Conservation (phyloP, 2,888 invertebrate species). For the Lydus trimaculatus region DNA sequence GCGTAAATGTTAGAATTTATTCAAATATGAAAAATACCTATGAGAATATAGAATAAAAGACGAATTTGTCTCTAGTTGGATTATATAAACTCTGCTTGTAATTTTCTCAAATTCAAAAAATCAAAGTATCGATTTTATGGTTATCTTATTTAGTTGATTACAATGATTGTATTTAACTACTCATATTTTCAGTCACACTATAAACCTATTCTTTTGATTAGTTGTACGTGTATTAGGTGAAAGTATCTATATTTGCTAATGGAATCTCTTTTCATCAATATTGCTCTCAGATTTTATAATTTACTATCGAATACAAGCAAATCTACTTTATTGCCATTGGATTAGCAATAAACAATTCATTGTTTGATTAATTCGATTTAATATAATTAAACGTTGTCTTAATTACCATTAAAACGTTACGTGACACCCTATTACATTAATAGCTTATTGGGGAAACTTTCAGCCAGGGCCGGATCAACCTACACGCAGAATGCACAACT, state of each 20-base stretch:
- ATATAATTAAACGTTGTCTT: background rate
- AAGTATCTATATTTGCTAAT: background rate
- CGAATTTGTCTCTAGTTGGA: background rate
- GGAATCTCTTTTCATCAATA: background rate
- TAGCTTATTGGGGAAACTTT: background rate
- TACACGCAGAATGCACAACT: background rate
- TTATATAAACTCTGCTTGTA: background rate
- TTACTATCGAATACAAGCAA: background rate
- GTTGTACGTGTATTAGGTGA: background rate
- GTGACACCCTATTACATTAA: background rate
- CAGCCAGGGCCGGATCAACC: background rate
- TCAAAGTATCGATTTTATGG: background rate
- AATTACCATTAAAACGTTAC: background rate
- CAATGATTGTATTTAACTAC: background rate
- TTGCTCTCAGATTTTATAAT: background rate
- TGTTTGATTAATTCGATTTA: background rate
- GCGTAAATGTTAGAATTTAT: background rate
- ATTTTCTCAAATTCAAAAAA: background rate
- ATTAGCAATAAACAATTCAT: background rate
- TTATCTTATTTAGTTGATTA: slow-evolving; percentile 6
- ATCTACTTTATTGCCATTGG: background rate
- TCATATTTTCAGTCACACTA: slow-evolving; percentile 6
- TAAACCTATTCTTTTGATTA: background rate
- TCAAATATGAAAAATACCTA: background rate
- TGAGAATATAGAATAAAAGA: background rate